phyloP scores from a whole-genome alignment of 37 sponge, comb jelly and placozoan species.

The Spongia lamella region DNA sequence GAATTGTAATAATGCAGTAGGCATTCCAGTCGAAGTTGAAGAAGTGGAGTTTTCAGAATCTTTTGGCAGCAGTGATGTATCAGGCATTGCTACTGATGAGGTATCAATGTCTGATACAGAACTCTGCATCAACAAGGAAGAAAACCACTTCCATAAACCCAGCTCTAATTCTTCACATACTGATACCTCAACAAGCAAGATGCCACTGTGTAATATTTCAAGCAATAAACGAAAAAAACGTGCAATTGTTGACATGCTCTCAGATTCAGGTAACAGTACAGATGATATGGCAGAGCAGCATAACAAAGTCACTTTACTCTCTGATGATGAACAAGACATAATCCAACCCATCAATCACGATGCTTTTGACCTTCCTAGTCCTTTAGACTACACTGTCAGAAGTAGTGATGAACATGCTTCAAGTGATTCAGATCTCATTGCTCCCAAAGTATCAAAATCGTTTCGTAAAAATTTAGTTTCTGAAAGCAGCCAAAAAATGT shows the following conservation, averaged over 20 bases:
- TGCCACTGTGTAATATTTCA: neutral
- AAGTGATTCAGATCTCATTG: neutral
- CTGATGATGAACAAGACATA: neutral
- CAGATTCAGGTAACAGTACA: neutral
- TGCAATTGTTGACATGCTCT: neutral
- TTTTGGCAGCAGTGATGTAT: too few species aligned
- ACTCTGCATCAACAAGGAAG: too few species aligned
- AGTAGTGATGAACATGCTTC: neutral
- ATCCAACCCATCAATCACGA: neutral
- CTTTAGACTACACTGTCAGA: neutral
- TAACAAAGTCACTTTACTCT: neutral
- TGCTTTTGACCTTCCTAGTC: neutral
- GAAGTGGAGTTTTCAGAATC: too few species aligned
- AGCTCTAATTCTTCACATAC: neutral
- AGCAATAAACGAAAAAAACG: neutral
- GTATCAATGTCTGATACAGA: neutral
- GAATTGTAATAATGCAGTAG: too few species aligned
- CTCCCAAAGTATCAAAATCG: too few species aligned
- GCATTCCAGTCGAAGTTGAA: too few species aligned
- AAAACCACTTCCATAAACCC: too few species aligned
- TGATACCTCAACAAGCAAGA: neutral
- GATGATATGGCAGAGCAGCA: neutral
- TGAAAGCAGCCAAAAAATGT: too few species aligned
- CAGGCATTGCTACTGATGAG: neutral
- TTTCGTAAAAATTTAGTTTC: too few species aligned